Base-by-base conservation (phyloP, 2,797 vertebrate species). In the Chaetodon trifasciatus region DNA sequence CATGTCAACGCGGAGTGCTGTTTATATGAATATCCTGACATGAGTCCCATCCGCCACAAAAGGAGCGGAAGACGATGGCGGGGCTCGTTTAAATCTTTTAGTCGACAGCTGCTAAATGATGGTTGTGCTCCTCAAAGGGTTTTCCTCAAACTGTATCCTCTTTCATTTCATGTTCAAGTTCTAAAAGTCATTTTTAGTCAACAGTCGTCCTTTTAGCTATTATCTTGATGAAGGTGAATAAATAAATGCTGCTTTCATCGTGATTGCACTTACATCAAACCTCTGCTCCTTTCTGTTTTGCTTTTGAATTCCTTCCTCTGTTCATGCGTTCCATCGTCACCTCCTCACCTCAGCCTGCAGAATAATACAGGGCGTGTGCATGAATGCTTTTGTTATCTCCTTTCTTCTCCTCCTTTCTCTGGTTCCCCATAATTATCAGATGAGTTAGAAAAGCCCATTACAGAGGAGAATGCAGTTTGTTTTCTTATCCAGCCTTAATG, bases 1-100 rank as follows among this genome's bases (percentile, higher is more conserved):
- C 84, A 63, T 89, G 89, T 91, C 70, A 35, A 0, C 0, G 1
- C 63, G 4, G 32, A 58, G 71, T 6, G 46, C 52, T 39, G 28
- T 70, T 79, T 39, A 62, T 74, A 79, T 74, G 62, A 79, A 60
- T 55, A 42, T 50, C 58, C 67, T 21, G 71, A 73, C 3, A 42
- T 24, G 35, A 79, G 67, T 65, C 66, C 62, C 74, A 21, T 49
- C 16, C 17, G 19, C 23, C 16, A 10, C 17, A n/a, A 53, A 12
- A 8, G 40, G 35, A 67, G 57, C 49, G 53, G 49, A 65, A 42
- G 28, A 32, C 28, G 68, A 58, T 19, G 55, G 58, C 47, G 61
- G 40, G 42, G 10, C 23, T 8, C 3, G n/a, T 86, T 70, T 77
- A 24, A 69, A 58, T 79, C 73, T 62, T 76, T 81, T 39, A 74